Evolutionary conservation across 2,888 invertebrate species (phyloP).

Genomic region (Macrosiphum euphorbiae): DNA sequence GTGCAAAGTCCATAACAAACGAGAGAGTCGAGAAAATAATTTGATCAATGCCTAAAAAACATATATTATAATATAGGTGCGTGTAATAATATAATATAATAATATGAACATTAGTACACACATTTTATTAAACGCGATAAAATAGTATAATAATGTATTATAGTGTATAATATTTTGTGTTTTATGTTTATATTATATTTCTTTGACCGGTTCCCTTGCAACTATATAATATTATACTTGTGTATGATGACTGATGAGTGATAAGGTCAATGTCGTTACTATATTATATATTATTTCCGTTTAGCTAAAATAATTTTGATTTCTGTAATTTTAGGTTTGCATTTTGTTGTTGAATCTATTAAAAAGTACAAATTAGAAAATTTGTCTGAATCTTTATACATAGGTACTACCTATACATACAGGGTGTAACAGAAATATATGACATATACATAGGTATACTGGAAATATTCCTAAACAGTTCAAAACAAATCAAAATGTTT

Average conservation of each 20-base stretch:
- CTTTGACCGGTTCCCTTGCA: background rate
- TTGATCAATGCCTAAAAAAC: background rate
- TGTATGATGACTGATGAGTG: background rate
- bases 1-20: background rate
- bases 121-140: background rate
- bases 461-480: no score
- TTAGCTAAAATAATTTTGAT: background rate
- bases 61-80: background rate
- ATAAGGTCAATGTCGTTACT: slow-evolving; percentile 40
- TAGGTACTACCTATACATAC: background rate
- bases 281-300: background rate
- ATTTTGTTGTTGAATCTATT: background rate
- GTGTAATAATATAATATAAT: background rate
- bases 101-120: background rate
- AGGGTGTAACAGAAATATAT: no score
- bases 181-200: background rate
- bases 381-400: background rate
- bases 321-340: background rate
- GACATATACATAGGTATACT: no score
- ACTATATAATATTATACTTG: background rate
- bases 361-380: background rate
- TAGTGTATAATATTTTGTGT: slow-evolving; percentile 8
- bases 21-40: background rate
- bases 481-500: no score
- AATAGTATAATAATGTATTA: background rate